A percentile compares a stretch with the other conserved stretches of the same genome.
Conservation (phyloP, 1,140 invertebrate genomes). For the Rhagoletis zephyria region DNA sequence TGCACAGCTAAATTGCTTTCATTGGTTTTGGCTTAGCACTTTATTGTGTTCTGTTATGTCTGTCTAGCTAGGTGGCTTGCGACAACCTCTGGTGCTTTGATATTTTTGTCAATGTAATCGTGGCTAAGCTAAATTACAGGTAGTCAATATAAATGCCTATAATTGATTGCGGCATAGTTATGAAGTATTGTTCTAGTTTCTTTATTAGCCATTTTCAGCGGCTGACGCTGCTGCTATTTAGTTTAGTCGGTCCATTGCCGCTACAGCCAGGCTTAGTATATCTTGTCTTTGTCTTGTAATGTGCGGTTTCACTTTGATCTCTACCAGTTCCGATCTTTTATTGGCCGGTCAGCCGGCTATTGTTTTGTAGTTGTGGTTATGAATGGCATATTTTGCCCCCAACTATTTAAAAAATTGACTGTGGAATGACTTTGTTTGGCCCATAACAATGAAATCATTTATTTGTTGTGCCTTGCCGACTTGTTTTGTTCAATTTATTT, state of each 20-base stretch:
- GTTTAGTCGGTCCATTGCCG: background rate
- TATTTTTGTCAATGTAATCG: constrained; percentile 54
- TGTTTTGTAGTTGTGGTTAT: constrained; percentile 48
- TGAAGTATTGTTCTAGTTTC: constrained; percentile 51
- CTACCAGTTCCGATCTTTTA: constrained; percentile 21
- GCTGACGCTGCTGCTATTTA: background rate
- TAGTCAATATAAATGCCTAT: constrained; percentile 51
- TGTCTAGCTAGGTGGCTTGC: background rate
- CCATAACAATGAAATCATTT: constrained; percentile 33
- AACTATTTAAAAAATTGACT: constrained; percentile 48
- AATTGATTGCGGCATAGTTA: constrained; percentile 52
- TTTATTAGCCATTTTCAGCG: constrained; percentile 49
- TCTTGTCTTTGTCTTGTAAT: background rate
- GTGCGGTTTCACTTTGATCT: constrained; percentile 49
- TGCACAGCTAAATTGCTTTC: too few species aligned
- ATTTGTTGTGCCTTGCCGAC: background rate
- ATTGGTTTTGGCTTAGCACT: background rate
- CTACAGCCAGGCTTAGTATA: background rate
- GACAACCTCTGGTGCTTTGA: background rate
- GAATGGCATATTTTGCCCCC: constrained; percentile 43
- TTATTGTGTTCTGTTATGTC: background rate
- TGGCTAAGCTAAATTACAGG: constrained; percentile 50
- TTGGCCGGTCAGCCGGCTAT: constrained; percentile 1
- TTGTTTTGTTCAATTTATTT: background rate
- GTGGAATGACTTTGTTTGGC: constrained; percentile 42